Conservation (phyloP, 2,888 invertebrate species). For the Harpalus rufipes region DNA sequence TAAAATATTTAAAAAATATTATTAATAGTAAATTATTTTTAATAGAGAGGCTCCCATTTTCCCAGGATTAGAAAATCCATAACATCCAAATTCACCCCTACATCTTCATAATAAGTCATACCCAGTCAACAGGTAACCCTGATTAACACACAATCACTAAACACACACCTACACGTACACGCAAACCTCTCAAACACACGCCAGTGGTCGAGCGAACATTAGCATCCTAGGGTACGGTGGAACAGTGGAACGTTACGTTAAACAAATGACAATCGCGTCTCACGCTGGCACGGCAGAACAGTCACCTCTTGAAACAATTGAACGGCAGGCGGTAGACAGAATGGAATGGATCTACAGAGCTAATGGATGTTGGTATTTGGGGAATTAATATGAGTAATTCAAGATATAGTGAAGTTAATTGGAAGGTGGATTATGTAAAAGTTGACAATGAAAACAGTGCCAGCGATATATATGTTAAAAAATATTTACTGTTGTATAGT, state of each 20-base stretch:
- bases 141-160: constrained; percentile 36
- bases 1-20: too few relatives aligned
- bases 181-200: not conserved
- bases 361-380: constrained; percentile 5
- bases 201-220: constrained; percentile 6
- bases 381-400: not conserved
- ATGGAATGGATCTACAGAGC: not conserved
- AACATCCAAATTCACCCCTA: not conserved
- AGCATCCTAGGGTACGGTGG: constrained; percentile 7
- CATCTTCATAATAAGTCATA: constrained; percentile 26
- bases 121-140: constrained; percentile 47
- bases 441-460: too few relatives aligned
- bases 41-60: too few relatives aligned
- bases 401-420: not conserved
- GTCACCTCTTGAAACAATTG: constrained; percentile 34
- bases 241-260: not conserved
- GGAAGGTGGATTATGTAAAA: too few relatives aligned
- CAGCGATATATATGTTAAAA: too few relatives aligned
- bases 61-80: not conserved
- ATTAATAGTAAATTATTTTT: too few relatives aligned
- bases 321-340: constrained; percentile 1
- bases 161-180: not conserved
- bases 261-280: constrained; percentile 18
- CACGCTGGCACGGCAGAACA: constrained; percentile 1
- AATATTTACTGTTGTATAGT: too few relatives aligned